phyloP scores from a whole-genome alignment of 1,140 invertebrate species.

The Colletes latitarsis region DNA sequence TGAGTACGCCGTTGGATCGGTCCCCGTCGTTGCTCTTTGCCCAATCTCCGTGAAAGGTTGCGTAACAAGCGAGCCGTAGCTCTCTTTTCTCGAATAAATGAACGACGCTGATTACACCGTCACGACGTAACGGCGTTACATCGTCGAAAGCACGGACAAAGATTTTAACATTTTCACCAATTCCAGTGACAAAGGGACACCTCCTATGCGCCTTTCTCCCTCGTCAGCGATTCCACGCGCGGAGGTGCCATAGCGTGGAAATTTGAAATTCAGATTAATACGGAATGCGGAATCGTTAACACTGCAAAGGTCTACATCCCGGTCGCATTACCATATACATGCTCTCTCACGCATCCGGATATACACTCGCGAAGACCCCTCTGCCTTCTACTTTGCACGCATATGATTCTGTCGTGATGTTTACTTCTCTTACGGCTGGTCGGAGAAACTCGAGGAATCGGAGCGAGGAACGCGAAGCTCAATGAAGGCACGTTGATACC shows the following conservation, averaged over 20 bases:
- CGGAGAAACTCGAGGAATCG: conserved; percentile 15
- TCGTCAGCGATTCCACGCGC: conserved; percentile 44
- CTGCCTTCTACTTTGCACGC: conserved; percentile 17
- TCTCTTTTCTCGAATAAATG: neutral
- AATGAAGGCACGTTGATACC: conserved; percentile 32
- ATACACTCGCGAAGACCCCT: neutral
- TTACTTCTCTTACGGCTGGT: conserved; percentile 44
- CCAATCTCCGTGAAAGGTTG: neutral
- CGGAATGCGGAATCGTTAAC: conserved; percentile 58
- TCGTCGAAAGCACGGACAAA: neutral
- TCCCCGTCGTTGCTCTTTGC: neutral
- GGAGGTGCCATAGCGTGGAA: conserved; percentile 50
- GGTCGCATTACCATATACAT: conserved; percentile 56
- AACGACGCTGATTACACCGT: neutral
- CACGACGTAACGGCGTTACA: neutral
- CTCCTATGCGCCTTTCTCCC: neutral
- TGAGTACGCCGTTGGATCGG: neutral
- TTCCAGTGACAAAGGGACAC: conserved; percentile 31
- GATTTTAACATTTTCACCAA: conserved; percentile 39
- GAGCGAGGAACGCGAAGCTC: conserved; percentile 13
- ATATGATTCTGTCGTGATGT: conserved; percentile 31
- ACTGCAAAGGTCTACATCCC: conserved; percentile 48
- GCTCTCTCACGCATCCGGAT: conserved; percentile 32
- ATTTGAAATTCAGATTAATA: conserved; percentile 67
- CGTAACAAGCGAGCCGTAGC: neutral